Conservation (phyloP, 2,888 invertebrate species). For the Tanypteryx hageni region DNA sequence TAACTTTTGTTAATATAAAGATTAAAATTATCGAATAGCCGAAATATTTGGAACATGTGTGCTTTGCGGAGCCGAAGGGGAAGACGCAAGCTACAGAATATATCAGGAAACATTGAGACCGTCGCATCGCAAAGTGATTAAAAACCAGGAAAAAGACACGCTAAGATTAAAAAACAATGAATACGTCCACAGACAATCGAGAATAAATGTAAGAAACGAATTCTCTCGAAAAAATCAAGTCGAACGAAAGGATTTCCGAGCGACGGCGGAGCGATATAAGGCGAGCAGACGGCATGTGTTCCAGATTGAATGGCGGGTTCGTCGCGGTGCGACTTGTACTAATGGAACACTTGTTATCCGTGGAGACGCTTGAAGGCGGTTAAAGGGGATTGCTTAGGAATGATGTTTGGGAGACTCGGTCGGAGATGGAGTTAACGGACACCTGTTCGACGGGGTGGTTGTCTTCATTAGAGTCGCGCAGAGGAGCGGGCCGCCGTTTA, state of each 20-base stretch:
- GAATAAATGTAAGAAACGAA: neutral
- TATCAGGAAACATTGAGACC: too few species aligned
- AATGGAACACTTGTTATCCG: slow-evolving; percentile 15
- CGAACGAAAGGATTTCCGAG: neutral
- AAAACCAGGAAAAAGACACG: too few species aligned
- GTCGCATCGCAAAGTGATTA: too few species aligned
- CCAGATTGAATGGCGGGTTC: neutral
- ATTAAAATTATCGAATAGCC: too few species aligned
- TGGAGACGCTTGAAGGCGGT: slow-evolving; percentile 8
- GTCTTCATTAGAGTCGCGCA: slow-evolving; percentile 39
- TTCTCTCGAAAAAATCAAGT: neutral
- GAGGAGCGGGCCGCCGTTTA: neutral
- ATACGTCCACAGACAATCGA: neutral
- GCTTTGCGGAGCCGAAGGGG: too few species aligned
- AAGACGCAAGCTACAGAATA: too few species aligned
- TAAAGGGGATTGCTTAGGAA: slow-evolving; percentile 14
- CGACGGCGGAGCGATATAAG: too few species aligned
- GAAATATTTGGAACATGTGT: too few species aligned
- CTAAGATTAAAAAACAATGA: too few species aligned
- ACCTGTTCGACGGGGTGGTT: slow-evolving; percentile 39
- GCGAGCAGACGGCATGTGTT: neutral
- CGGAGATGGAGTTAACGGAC: slow-evolving; percentile 19
- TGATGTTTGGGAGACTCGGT: neutral
- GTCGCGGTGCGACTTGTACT: neutral
- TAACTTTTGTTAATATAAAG: too few species aligned